Evolutionary conservation across 2,888 invertebrate genomes (phyloP).

Genomic region (Xestia xanthographa): DNA sequence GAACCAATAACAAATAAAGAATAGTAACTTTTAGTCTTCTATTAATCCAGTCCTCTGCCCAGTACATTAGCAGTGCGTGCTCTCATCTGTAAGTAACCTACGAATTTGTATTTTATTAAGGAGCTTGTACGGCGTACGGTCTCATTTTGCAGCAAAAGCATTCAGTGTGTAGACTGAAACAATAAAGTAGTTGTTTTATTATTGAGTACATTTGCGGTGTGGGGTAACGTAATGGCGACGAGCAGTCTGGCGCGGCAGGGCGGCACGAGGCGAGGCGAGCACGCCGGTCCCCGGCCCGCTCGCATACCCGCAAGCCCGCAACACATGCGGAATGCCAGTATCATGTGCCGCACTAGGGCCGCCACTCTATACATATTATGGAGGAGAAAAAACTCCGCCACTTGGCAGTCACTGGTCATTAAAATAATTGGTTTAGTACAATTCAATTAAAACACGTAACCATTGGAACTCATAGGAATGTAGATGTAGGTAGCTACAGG

Average conservation of each 20-base stretch:
- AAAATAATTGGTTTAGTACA: conserved; percentile 53
- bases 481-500: conserved; percentile 1
- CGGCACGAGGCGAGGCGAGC: conserved; percentile 44
- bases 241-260: conserved; percentile 68
- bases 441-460: conserved; percentile 50
- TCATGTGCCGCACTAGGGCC: conserved; percentile 51
- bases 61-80: neutral
- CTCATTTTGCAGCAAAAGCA: conserved; percentile 36
- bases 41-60: neutral
- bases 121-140: neutral
- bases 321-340: conserved; percentile 65
- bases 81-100: neutral
- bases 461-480: conserved; percentile 38
- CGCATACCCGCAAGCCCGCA: conserved; percentile 35
- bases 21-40: neutral
- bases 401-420: conserved; percentile 32
- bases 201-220: conserved; percentile 61
- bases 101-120: neutral
- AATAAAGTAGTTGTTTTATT: conserved; percentile 67
- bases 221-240: conserved; percentile 68
- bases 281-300: conserved; percentile 26
- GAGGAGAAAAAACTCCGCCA: conserved; percentile 29
- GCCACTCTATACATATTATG: conserved; percentile 23
- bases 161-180: conserved; percentile 59
- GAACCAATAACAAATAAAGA: neutral